phyloP scores from a whole-genome alignment of 2,797 vertebrate species.

The Acanthornis magna region DNA sequence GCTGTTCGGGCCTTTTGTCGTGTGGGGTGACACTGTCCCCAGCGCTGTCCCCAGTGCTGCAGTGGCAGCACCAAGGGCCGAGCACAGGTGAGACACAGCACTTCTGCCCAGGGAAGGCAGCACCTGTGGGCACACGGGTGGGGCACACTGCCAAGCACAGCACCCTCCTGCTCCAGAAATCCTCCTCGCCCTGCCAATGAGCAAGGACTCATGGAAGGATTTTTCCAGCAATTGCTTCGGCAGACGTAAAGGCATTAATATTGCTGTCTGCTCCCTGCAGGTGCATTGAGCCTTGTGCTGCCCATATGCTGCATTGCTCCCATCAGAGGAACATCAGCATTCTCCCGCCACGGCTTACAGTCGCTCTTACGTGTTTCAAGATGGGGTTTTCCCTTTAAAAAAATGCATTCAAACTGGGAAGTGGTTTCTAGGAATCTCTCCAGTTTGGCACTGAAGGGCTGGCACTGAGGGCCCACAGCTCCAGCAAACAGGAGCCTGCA shows the following conservation, averaged over 20 bases:
- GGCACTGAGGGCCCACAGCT: not conserved
- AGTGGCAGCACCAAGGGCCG: accelerated
- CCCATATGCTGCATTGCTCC: not conserved
- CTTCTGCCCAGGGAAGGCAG: not conserved
- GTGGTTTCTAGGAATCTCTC: slow-evolving; percentile 28
- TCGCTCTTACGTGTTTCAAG: not conserved
- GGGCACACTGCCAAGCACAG: not conserved
- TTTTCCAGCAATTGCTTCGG: not conserved
- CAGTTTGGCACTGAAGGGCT: not conserved
- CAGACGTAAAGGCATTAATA: not conserved
- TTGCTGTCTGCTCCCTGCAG: not conserved
- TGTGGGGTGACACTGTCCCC: not conserved
- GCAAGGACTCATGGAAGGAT: not conserved
- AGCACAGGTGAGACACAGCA: not conserved
- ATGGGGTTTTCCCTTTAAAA: not conserved
- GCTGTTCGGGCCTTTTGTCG: accelerated
- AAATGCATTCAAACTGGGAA: not conserved
- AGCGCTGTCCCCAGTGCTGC: not conserved
- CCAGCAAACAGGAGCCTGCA: not conserved
- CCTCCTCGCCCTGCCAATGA: not conserved
- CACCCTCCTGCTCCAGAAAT: not conserved
- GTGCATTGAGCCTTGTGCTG: not conserved
- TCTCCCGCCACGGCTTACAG: not conserved
- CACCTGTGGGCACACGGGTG: not conserved
- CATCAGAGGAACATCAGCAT: not conserved